Evolutionary conservation across 2,888 invertebrate genomes (phyloP), one percentile per base, ranked within the genome.

Genomic region (Lasioglossum morio): DNA sequence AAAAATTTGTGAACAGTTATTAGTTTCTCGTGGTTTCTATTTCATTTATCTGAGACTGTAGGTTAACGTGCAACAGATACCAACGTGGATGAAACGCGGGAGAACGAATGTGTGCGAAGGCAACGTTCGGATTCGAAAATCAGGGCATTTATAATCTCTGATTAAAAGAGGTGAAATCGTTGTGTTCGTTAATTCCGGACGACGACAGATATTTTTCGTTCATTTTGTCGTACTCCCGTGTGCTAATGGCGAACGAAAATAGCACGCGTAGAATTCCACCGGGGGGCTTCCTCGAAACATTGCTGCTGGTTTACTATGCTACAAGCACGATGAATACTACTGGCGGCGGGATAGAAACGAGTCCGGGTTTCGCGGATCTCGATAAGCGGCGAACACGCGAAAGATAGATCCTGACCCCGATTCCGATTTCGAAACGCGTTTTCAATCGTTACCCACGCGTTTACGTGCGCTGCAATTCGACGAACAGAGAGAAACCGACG

Each of bases 341-440:
- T 30, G 27, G 16, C 46, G 19, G 72, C 4, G 30, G 19, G 19
- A 46, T 72, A 46, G 72, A 46, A 72, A 16, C 72, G 7, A 46
- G 69, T 23, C 37, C 23, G 69, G 23, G 30, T 48, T 69, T 34
- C 63, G 34, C 60, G 57, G 27, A 43, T 30, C 75, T 30, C 57
- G 60, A 75, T 60, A 60, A 75, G 12, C 75, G 60, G 16, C 27
- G 75, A 82, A 60, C 48, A 23, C 43, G 27, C 16, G 48, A 23
- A 72, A 63, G 66, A 63, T 46, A 37, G 63, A 27, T 60, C 19
- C 63, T 34, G 76, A 63, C 43, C 43, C 43, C 43, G 72, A 76
- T 81, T 77, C 46, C 60, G 70, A 53, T 81, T 63, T 82, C 76
- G 43, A 77, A 34, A 77, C 84, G 77, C 74, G 70, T 72, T 77